Percentiles rank a stretch among this genome's conserved stretches.
These are phyloP conservation scores for Psettodes erumei DNA, from an alignment of 2,113 vertebrate genomes.

Conservation along the genomic window DNA sequence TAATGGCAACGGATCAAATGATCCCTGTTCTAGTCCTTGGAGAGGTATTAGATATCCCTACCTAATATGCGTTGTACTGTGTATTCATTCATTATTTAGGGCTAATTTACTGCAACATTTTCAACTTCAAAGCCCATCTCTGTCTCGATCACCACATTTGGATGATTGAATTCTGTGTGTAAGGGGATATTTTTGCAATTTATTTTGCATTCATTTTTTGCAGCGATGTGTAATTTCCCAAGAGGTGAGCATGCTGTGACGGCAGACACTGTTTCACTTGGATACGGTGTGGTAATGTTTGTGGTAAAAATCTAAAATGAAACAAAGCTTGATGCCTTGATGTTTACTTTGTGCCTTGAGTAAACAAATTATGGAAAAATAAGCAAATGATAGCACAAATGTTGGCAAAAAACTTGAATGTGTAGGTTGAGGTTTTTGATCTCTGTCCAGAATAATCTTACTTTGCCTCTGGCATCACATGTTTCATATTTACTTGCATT, in stretches of 20 bases:
- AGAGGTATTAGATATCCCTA: slow-evolving; percentile 49
- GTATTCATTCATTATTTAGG: slow-evolving; percentile 35
- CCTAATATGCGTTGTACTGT: slow-evolving; percentile 40
- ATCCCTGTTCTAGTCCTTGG: slow-evolving; percentile 10
- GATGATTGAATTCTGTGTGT: slow-evolving; percentile 34
- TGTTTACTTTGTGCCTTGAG: slow-evolving; percentile 39
- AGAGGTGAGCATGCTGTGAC: slow-evolving; percentile 36
- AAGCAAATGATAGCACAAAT: slow-evolving; percentile 3
- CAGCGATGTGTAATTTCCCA: slow-evolving; percentile 56
- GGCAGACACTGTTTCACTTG: slow-evolving; percentile 24
- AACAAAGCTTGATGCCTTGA: slow-evolving; percentile 27
- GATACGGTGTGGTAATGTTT: slow-evolving; percentile 37
- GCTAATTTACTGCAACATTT: slow-evolving; percentile 30
- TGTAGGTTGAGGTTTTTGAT: slow-evolving; percentile 23
- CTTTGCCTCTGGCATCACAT: slow-evolving; percentile 17
- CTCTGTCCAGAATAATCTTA: slow-evolving; percentile 15
- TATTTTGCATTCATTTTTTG: slow-evolving; percentile 46
- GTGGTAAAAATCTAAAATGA: slow-evolving; percentile 47
- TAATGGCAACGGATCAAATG: slow-evolving; percentile 47
- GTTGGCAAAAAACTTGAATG: slow-evolving; percentile 6
- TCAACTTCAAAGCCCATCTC: slow-evolving; percentile 53
- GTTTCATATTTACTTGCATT: slow-evolving; percentile 39
- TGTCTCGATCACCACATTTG: slow-evolving; percentile 25
- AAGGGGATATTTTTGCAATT: slow-evolving; percentile 51
- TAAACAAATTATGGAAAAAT: slow-evolving; percentile 15